Percentiles rank a stretch among this genome's conserved stretches.
Conservation (phyloP, 2,888 invertebrate genomes). For the Steromphala cineraria region DNA sequence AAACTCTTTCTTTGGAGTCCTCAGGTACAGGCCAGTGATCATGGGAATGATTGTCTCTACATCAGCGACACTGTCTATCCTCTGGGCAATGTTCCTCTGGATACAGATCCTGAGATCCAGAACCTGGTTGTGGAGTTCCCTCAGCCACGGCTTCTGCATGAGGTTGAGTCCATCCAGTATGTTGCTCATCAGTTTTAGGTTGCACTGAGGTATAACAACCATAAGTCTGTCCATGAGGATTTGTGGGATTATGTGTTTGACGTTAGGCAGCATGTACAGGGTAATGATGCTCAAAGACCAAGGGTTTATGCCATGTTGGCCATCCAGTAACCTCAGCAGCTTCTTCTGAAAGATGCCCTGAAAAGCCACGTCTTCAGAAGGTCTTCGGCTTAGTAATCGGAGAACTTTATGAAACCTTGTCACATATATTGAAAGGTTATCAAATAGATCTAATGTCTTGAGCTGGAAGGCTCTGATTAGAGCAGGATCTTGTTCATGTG, state of each 20-base stretch:
- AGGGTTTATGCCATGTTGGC: conserved; percentile 32
- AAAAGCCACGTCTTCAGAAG: conserved; percentile 30
- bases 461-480: conserved; percentile 35
- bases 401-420: conserved; percentile 45
- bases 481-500: conserved; percentile 34
- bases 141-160: conserved; percentile 34
- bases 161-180: conserved; percentile 37
- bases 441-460: conserved; percentile 35
- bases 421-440: conserved; percentile 38
- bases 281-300: conserved; percentile 34
- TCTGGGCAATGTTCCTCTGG: conserved; percentile 15
- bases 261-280: conserved; percentile 33
- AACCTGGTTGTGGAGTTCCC: conserved; percentile 36
- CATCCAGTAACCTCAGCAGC: conserved; percentile 33
- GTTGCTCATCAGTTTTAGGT: conserved; percentile 22
- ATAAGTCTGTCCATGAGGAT: conserved; percentile 32
- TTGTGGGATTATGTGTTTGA: conserved; percentile 29
- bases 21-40: conserved; percentile 19
- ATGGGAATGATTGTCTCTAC: conserved; percentile 22
- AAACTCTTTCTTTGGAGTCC: background rate
- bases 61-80: conserved; percentile 6
- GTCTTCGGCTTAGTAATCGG: conserved; percentile 35
- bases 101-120: conserved; percentile 25
- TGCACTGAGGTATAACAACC: conserved; percentile 36
- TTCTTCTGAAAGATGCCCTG: conserved; percentile 31